A percentile compares a stretch with the other conserved stretches of the same genome.
Conservation (phyloP, 2,888 invertebrate species). For the Laspeyria flexula region DNA sequence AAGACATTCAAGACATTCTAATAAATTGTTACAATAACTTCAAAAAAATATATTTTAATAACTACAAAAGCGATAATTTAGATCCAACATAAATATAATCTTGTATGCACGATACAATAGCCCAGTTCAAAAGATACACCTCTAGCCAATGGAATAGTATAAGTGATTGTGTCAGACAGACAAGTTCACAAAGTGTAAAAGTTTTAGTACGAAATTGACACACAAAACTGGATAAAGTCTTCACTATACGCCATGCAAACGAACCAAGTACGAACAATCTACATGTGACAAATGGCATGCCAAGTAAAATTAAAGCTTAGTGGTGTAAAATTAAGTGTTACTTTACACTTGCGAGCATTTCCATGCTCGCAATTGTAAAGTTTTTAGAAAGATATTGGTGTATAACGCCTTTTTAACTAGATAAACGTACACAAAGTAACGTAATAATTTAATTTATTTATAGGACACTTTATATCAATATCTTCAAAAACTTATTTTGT, state of each 20-base stretch:
- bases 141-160: neutral
- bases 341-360: no score
- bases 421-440: no score
- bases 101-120: conserved; percentile 3
- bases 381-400: no score
- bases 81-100: neutral
- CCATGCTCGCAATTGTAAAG: no score
- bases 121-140: neutral
- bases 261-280: conserved; percentile 1
- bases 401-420: no score
- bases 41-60: no score
- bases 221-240: conserved; percentile 8
- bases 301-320: no score
- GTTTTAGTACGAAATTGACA: conserved; percentile 2
- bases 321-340: neutral
- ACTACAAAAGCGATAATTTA: neutral
- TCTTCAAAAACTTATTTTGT: no score
- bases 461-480: no score
- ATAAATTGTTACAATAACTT: no score
- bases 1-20: no score
- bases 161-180: conserved; percentile 1
- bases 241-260: conserved; percentile 5
- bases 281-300: neutral
- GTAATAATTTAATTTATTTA: no score
- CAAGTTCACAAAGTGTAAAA: conserved; percentile 1